phyloP scores from a whole-genome alignment of 1,140 invertebrate species.

The Spodoptera litura region DNA sequence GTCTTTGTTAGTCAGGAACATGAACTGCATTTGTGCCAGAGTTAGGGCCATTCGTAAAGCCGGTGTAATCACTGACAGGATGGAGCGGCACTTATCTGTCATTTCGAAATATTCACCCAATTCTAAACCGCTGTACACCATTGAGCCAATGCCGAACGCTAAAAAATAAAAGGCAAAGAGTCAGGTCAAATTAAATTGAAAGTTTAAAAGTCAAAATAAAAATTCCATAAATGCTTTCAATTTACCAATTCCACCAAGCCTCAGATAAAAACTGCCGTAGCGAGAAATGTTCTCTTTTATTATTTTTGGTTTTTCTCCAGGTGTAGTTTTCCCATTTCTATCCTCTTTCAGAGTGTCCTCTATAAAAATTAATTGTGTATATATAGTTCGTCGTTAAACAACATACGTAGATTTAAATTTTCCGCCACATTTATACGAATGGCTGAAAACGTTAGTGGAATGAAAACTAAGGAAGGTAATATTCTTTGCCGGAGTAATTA shows the following conservation, averaged over 20 bases:
- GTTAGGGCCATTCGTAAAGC: slow-evolving; percentile 88
- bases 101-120: slow-evolving; percentile 90
- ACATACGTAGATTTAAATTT: slow-evolving; percentile 55
- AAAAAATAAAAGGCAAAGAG: slow-evolving; percentile 52
- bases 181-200: not conserved
- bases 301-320: slow-evolving; percentile 76
- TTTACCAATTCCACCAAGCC: slow-evolving; percentile 91
- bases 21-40: slow-evolving; percentile 90
- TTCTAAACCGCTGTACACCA: slow-evolving; percentile 91
- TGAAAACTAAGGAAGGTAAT: slow-evolving; percentile 78
- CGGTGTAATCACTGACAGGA: slow-evolving; percentile 88
- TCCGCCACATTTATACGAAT: slow-evolving; percentile 73
- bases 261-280: slow-evolving; percentile 92
- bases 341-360: slow-evolving; percentile 71
- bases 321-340: slow-evolving; percentile 71
- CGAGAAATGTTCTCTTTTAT: slow-evolving; percentile 80
- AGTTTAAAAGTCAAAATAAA: slow-evolving; percentile 15
- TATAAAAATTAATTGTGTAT: slow-evolving; percentile 55
- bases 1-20: slow-evolving; percentile 90
- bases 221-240: slow-evolving; percentile 45
- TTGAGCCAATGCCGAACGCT: slow-evolving; percentile 91
- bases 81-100: slow-evolving; percentile 86
- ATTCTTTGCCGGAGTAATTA: slow-evolving; percentile 79
- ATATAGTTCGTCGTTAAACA: slow-evolving; percentile 50
- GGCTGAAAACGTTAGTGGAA: slow-evolving; percentile 74